A percentile compares a stretch with the other conserved stretches of the same genome.
These are phyloP conservation scores for Melanotaenia duboulayi DNA, from an alignment of 2,113 vertebrate genomes.

Conservation along the genomic window DNA sequence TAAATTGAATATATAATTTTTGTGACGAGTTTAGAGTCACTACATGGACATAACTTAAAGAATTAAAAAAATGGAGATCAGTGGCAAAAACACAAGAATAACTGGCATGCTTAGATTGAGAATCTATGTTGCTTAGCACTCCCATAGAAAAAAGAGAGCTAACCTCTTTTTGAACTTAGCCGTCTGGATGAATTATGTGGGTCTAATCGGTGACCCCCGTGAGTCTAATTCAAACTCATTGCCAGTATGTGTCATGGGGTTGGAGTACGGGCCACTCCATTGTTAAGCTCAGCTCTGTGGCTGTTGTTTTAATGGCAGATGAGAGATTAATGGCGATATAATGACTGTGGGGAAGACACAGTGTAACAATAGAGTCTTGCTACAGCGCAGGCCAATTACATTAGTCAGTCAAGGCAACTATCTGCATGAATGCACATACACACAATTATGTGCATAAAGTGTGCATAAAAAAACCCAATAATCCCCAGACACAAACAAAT, in stretches of 20 bases:
- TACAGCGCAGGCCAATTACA: constrained; percentile 47
- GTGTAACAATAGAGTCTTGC: constrained; percentile 66
- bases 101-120: neutral
- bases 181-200: constrained; percentile 66
- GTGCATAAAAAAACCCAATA: constrained; percentile 12
- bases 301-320: constrained; percentile 74
- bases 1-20: too few species aligned
- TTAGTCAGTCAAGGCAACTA: constrained; percentile 58
- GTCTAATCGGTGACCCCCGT: constrained; percentile 75
- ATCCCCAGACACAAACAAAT: constrained; percentile 19
- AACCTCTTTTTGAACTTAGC: constrained; percentile 73
- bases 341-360: constrained; percentile 69
- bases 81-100: neutral
- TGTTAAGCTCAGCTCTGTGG: constrained; percentile 60
- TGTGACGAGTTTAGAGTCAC: too few species aligned
- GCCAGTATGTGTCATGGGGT: constrained; percentile 49
- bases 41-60: neutral
- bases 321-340: constrained; percentile 76
- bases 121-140: constrained; percentile 14
- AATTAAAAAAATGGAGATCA: neutral
- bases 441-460: constrained; percentile 12
- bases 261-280: constrained; percentile 54
- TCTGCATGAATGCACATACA: constrained; percentile 28
- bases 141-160: constrained; percentile 24
- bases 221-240: constrained; percentile 74